Percentiles rank a stretch among this genome's conserved stretches.
phyloP scores from a whole-genome alignment of 2,797 vertebrate species.

The Galago senegalensis region DNA sequence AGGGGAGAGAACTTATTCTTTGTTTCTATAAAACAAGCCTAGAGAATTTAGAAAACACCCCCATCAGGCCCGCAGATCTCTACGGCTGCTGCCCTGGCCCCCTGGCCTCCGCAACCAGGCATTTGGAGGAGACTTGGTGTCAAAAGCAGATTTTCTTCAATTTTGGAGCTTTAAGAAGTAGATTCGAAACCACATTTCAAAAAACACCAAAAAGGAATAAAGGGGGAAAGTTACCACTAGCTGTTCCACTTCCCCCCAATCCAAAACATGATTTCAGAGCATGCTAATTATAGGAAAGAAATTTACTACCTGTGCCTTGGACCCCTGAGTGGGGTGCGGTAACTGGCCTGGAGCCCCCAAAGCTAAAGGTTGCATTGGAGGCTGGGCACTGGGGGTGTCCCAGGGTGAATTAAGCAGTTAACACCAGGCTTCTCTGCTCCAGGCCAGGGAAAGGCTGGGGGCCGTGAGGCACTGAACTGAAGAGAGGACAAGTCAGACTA shows the following conservation, averaged over 20 bases:
- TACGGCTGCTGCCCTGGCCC: neutral
- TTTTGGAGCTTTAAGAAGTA: conserved; percentile 83
- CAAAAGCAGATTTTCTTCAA: conserved; percentile 66
- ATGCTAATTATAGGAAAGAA: conserved; percentile 77
- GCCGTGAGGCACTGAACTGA: neutral
- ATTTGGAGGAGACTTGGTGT: conserved; percentile 20
- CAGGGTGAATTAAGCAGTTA: neutral
- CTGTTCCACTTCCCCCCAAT: neutral
- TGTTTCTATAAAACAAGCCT: conserved; percentile 81
- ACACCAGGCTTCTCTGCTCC: neutral
- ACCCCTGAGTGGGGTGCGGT: conserved; percentile 62
- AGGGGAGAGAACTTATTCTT: conserved; percentile 77
- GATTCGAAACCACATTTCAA: conserved; percentile 86
- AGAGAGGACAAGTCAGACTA: neutral
- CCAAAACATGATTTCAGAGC: conserved; percentile 78
- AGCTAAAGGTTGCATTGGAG: conserved; percentile 26
- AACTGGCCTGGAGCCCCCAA: conserved; percentile 62
- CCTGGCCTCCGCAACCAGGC: conserved; percentile 62
- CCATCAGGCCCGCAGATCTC: conserved; percentile 54
- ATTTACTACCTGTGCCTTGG: conserved; percentile 69
- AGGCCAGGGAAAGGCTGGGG: neutral
- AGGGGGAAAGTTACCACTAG: conserved; percentile 50
- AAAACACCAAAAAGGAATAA: conserved; percentile 75
- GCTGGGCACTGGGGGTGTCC: conserved; percentile 14
- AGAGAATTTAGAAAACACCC: conserved; percentile 73